phyloP scores from a whole-genome alignment of 2,888 invertebrate species.

The Cephus nigrinus region DNA sequence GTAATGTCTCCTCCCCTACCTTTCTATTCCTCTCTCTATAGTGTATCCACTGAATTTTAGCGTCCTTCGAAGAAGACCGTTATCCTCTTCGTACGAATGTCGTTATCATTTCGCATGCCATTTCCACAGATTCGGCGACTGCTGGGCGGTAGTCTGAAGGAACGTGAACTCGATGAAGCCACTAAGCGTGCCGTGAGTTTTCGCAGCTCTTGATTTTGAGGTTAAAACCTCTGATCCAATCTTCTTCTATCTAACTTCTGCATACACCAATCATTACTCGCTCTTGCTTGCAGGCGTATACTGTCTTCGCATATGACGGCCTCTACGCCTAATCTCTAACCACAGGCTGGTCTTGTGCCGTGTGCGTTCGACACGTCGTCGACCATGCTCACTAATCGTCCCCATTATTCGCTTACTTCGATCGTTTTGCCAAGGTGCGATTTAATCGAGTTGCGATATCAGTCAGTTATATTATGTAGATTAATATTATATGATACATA shows the following conservation, averaged over 20 bases:
- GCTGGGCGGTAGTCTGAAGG: slow-evolving; percentile 77
- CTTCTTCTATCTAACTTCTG: not conserved
- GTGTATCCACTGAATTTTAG: not conserved
- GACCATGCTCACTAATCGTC: not conserved
- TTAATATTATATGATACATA: not conserved
- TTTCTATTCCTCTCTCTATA: not conserved
- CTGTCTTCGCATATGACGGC: not conserved
- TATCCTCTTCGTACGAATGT: not conserved
- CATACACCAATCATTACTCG: not conserved
- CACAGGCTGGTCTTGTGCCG: slow-evolving; percentile 2
- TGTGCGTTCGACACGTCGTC: slow-evolving; percentile 2
- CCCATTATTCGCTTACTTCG: not conserved
- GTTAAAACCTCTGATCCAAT: not conserved
- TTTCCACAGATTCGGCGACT: slow-evolving; percentile 76
- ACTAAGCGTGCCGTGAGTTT: slow-evolving; percentile 78
- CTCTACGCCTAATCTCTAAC: slow-evolving; percentile 3
- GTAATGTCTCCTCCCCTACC: not conserved
- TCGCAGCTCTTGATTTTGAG: slow-evolving; percentile 9
- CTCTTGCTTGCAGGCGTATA: slow-evolving; percentile 6
- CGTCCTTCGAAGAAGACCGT: not conserved
- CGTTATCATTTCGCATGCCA: slow-evolving; percentile 4
- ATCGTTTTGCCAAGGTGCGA: not conserved
- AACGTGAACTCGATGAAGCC: slow-evolving; percentile 75
- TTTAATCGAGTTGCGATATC: not conserved
- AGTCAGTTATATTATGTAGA: not conserved